Conservation (phyloP, 2,888 invertebrate species). For the Lordiphosa fenestrarum region DNA sequence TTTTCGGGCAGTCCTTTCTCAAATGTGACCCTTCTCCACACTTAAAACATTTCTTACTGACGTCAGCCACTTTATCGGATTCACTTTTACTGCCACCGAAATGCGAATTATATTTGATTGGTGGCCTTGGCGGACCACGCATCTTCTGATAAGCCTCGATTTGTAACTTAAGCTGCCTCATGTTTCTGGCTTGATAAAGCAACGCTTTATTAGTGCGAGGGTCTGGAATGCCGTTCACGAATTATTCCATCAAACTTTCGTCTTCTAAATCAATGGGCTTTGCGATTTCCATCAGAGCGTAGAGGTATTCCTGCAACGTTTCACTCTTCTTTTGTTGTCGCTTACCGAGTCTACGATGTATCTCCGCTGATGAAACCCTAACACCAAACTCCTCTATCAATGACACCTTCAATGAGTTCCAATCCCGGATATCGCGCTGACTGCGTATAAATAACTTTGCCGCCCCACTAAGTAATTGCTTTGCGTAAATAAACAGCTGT, state of each 20-base stretch:
- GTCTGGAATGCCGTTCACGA: slow-evolving; percentile 1
- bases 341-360: background rate
- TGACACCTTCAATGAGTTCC: background rate
- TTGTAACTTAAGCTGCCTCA: background rate
- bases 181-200: no score
- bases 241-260: slow-evolving; percentile 7
- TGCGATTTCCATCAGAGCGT: slow-evolving; percentile 14
- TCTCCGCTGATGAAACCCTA: slow-evolving; percentile 4
- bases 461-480: background rate
- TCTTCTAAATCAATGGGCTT: slow-evolving; percentile 5
- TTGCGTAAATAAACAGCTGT: background rate
- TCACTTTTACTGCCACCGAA: background rate
- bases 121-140: background rate
- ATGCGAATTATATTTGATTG: background rate
- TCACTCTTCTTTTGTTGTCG: slow-evolving; percentile 1
- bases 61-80: background rate
- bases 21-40: background rate
- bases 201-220: background rate
- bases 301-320: slow-evolving; percentile 12
- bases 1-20: background rate
- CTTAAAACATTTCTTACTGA: background rate
- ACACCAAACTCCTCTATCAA: background rate
- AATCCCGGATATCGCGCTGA: background rate
- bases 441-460: no score
- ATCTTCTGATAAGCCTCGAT: slow-evolving; percentile 1